These are phyloP conservation scores for Linnaemya vulpina DNA, from an alignment of 2,888 invertebrate genomes.

Conservation along the genomic window DNA sequence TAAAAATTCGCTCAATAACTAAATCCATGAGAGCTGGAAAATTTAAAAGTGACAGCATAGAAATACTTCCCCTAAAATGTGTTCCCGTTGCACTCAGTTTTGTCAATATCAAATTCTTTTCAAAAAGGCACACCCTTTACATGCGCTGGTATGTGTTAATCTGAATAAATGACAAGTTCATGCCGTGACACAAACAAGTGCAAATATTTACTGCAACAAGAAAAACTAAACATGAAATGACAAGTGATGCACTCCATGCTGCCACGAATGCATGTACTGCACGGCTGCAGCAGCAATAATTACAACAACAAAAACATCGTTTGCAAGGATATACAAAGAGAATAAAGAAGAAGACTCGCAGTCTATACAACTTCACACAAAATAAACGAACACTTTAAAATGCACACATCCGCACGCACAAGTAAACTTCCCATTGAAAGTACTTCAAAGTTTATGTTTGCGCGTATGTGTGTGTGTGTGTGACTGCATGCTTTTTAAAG, in stretches of 20 bases:
- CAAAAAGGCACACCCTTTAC: too few species aligned
- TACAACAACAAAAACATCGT: slow-evolving; percentile 12
- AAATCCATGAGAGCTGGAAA: too few species aligned
- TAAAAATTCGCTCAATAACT: too few species aligned
- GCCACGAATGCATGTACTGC: slow-evolving; percentile 20
- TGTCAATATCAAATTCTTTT: too few species aligned
- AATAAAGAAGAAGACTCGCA: neutral
- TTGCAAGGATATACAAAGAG: slow-evolving; percentile 17
- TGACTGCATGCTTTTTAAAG: slow-evolving; percentile 11
- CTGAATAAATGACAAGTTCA: slow-evolving; percentile 46
- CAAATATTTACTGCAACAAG: slow-evolving; percentile 24
- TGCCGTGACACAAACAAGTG: slow-evolving; percentile 35
- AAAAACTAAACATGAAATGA: slow-evolving; percentile 36
- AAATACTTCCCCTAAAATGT: too few species aligned
- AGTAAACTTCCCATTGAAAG: neutral
- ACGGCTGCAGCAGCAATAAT: slow-evolving; percentile 14
- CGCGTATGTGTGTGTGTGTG: neutral
- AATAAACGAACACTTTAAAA: neutral
- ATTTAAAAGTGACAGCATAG: too few species aligned
- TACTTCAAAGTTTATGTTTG: neutral
- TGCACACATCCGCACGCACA: neutral
- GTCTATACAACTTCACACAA: neutral
- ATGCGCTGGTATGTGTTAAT: slow-evolving; percentile 32
- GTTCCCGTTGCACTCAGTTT: too few species aligned
- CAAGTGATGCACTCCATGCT: slow-evolving; percentile 49